Evolutionary conservation across 1,140 invertebrate genomes (phyloP).

Genomic region (Papilio glaucus): DNA sequence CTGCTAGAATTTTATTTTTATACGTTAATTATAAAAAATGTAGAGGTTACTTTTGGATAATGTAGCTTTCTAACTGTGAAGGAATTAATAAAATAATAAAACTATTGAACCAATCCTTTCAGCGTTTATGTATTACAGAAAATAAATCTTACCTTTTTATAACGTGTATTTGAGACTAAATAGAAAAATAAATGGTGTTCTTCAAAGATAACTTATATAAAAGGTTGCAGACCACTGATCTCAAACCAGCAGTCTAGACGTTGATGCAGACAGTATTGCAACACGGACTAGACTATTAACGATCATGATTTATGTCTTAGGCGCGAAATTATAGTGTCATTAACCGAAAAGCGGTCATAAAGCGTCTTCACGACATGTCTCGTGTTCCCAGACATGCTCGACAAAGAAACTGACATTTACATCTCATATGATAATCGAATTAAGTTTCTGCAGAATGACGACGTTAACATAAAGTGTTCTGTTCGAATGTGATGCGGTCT

Average conservation of each 20-base stretch:
- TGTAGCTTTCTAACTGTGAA: too few relatives aligned
- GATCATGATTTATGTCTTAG: constrained; percentile 19
- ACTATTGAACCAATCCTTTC: too few relatives aligned
- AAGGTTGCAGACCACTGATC: background rate
- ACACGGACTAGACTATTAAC: constrained; percentile 22
- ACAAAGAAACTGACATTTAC: background rate
- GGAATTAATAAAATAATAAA: too few relatives aligned
- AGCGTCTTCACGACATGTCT: constrained; percentile 6
- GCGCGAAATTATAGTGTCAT: constrained; percentile 8
- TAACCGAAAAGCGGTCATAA: constrained; percentile 4
- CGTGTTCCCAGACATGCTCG: background rate
- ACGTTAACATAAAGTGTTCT: background rate
- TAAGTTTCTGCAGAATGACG: background rate
- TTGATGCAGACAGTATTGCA: constrained; percentile 25
- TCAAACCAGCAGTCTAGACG: constrained; percentile 27
- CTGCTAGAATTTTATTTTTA: too few relatives aligned
- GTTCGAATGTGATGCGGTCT: background rate
- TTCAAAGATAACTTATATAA: background rate
- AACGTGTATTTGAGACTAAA: too few relatives aligned
- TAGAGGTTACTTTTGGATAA: too few relatives aligned
- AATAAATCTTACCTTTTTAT: too few relatives aligned
- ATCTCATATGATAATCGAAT: background rate
- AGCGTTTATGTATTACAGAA: too few relatives aligned
- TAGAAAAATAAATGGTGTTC: too few relatives aligned
- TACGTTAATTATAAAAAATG: too few relatives aligned